These are phyloP conservation scores for Gymnocheta viridis DNA, from an alignment of 2,888 invertebrate species.

Conservation along the genomic window DNA sequence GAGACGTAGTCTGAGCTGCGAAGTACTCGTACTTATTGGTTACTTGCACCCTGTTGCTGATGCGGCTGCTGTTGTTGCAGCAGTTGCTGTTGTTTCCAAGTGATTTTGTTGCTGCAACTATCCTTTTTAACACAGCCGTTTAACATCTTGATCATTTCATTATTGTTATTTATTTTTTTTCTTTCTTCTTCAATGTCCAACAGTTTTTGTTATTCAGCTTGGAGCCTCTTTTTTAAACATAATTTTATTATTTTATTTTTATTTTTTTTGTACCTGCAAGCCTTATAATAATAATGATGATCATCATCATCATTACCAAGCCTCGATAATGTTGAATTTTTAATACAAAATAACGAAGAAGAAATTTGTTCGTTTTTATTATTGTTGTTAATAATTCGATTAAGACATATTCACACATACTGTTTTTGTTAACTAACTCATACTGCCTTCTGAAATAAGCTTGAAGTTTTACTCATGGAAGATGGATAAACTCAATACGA, in stretches of 20 bases:
- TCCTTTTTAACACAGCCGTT: constrained; percentile 17
- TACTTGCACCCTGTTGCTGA: not conserved
- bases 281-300: constrained; percentile 20
- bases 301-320: constrained; percentile 47
- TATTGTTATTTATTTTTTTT: not conserved
- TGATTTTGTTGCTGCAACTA: constrained; percentile 15
- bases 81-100: not conserved
- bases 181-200: not conserved
- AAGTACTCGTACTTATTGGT: constrained; percentile 24
- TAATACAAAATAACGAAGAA: constrained; percentile 33
- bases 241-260: constrained; percentile 30
- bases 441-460: not conserved
- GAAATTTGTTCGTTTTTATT: constrained; percentile 66
- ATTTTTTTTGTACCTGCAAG: constrained; percentile 35
- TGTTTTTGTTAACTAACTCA: constrained; percentile 2
- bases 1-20: not conserved
- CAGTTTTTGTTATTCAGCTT: constrained; percentile 9
- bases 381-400: constrained; percentile 73
- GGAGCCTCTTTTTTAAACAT: constrained; percentile 2
- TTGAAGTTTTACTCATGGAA: not conserved
- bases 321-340: constrained; percentile 38
- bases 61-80: not conserved
- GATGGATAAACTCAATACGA: constrained; percentile 39
- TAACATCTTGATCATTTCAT: constrained; percentile 60
- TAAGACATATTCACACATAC: constrained; percentile 70